These are phyloP conservation scores for Chloroceryle inda DNA, from an alignment of 2,797 vertebrate species.

Conservation along the genomic window DNA sequence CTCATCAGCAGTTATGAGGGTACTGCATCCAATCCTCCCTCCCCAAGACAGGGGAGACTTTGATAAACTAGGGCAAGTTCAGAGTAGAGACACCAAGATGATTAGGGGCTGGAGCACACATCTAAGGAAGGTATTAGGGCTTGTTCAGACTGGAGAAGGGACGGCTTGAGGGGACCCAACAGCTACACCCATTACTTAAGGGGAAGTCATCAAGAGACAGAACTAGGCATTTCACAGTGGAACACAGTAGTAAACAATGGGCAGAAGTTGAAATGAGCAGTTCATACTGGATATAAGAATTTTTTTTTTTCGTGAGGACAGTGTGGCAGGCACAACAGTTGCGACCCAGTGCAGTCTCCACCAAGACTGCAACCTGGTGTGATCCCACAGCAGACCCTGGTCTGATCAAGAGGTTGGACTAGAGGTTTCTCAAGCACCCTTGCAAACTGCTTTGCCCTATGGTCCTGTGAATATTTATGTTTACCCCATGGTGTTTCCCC, in stretches of 20 bases:
- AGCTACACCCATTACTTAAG: fast-evolving
- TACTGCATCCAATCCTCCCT: background rate
- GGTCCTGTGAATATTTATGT: background rate
- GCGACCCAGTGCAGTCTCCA: background rate
- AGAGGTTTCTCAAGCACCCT: background rate
- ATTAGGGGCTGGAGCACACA: fast-evolving
- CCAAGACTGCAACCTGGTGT: background rate
- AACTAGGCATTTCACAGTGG: background rate
- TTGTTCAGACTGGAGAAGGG: background rate
- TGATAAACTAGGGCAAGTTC: background rate
- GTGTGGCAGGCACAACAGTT: background rate
- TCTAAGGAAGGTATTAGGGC: background rate
- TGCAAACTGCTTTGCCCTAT: background rate
- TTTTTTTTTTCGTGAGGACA: too few species aligned
- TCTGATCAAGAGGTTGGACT: background rate
- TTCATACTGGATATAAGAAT: background rate
- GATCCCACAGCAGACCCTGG: background rate
- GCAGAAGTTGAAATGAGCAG: background rate
- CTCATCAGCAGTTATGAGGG: background rate
- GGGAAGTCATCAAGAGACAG: fast-evolving
- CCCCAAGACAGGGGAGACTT: fast-evolving
- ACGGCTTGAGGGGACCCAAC: background rate
- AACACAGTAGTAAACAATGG: background rate
- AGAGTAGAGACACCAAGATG: fast-evolving
- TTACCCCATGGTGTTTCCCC: background rate